Evolutionary conservation across 2,797 vertebrate genomes (phyloP).

Genomic region (Peromyscus eremicus): DNA sequence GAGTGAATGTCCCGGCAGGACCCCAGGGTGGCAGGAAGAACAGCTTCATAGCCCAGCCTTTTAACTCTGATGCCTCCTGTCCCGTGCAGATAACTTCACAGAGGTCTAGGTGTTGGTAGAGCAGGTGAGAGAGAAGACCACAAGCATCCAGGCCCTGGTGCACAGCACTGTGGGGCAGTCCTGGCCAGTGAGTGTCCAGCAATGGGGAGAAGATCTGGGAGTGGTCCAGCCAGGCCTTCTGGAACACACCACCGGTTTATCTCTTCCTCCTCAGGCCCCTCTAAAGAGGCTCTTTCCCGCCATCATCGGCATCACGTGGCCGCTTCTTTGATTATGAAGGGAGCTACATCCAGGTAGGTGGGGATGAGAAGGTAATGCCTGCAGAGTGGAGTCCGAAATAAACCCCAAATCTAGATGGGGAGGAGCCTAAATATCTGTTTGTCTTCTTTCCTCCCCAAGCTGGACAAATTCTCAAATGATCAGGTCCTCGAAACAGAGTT

Average conservation of each 20-base stretch:
- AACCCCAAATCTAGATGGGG: background rate
- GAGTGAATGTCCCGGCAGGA: background rate
- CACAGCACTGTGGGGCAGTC: conserved; percentile 85
- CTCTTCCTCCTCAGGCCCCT: conserved; percentile 83
- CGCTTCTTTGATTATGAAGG: conserved; percentile 82
- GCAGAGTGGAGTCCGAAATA: background rate
- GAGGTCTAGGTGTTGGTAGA: conserved; percentile 86
- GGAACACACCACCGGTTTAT: background rate
- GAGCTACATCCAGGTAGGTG: conserved; percentile 86
- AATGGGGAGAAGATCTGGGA: background rate
- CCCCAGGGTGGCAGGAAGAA: background rate
- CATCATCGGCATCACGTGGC: conserved; percentile 87
- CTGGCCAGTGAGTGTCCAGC: conserved; percentile 78
- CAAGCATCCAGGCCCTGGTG: conserved; percentile 87
- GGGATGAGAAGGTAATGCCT: background rate
- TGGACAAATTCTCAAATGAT: background rate
- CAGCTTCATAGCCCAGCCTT: background rate
- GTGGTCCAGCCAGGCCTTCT: background rate
- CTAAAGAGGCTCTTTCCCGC: conserved; percentile 87
- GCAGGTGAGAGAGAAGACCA: conserved; percentile 87
- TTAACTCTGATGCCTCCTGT: background rate
- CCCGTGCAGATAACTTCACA: conserved; percentile 85
- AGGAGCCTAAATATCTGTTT: background rate
- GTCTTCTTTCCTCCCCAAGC: background rate
- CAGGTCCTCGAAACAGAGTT: conserved; percentile 1